Evolutionary conservation across 37 sponge, comb jelly and placozoan species (phyloP).

Genomic region (Beroe ovata): DNA sequence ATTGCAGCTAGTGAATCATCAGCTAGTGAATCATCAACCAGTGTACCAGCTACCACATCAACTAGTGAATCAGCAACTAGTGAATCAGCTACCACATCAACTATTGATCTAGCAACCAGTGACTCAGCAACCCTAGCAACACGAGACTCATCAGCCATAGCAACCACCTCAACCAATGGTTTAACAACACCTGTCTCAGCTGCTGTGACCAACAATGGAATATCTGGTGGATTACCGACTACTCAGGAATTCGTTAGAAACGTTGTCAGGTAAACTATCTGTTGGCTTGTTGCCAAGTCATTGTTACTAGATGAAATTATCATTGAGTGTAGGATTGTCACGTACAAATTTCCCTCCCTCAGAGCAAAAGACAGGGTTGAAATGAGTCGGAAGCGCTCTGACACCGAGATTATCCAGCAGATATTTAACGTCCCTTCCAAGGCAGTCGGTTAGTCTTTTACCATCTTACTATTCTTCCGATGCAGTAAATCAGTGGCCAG

Average conservation of each 20-base stretch:
- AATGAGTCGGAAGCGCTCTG: neutral
- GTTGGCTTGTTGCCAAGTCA: too few species aligned
- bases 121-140: neutral
- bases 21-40: neutral
- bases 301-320: too few species aligned
- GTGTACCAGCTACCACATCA: neutral
- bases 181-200: neutral
- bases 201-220: neutral
- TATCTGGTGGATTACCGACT: neutral
- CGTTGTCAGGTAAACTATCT: slow-evolving; percentile 24
- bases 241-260: slow-evolving; percentile 37
- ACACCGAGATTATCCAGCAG: neutral
- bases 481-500: too few species aligned
- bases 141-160: neutral
- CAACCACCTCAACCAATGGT: neutral
- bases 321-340: too few species aligned
- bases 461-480: neutral
- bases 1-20: neutral
- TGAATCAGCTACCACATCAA: neutral
- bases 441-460: neutral
- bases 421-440: slow-evolving; percentile 29
- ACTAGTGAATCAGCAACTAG: neutral
- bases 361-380: slow-evolving; percentile 33
- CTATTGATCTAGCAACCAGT: neutral
- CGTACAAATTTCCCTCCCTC: too few species aligned